Percentiles rank a stretch among this genome's conserved stretches.
Conservation (phyloP, 2,113 vertebrate genomes). For the Hippocampus zosterae region DNA sequence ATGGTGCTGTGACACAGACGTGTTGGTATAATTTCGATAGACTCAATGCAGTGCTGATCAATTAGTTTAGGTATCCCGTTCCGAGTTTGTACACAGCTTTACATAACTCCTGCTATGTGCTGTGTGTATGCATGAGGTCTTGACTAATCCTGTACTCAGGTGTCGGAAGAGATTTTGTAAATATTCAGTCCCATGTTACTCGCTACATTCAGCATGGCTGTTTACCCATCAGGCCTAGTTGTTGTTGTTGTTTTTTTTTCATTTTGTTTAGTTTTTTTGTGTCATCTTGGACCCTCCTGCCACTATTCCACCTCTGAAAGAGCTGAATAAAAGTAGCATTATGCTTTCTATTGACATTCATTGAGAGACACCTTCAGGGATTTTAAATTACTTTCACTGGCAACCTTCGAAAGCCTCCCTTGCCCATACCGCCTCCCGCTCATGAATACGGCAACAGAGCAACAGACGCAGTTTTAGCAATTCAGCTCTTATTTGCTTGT, state of each 20-base stretch:
- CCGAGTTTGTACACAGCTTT: too few relatives aligned
- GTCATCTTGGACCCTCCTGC: neutral
- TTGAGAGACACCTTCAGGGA: conserved; percentile 40
- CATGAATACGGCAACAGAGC: conserved; percentile 41
- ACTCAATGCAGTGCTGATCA: too few relatives aligned
- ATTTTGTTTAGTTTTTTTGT: neutral
- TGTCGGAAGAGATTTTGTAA: conserved; percentile 29
- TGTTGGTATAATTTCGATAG: too few relatives aligned
- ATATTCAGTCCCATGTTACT: conserved; percentile 19
- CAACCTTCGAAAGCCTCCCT: conserved; percentile 46
- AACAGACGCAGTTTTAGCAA: conserved; percentile 48
- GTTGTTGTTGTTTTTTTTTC: neutral
- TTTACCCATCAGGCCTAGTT: neutral
- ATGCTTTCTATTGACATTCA: conserved; percentile 57
- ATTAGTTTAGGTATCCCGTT: too few relatives aligned
- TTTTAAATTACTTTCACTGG: conserved; percentile 46
- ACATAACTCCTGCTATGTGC: too few relatives aligned
- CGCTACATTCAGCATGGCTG: neutral
- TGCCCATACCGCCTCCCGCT: conserved; percentile 6
- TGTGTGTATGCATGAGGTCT: neutral
- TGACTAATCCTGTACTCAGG: conserved; percentile 36
- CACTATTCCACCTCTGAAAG: conserved; percentile 8
- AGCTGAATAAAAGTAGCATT: conserved; percentile 32
- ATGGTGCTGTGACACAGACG: too few relatives aligned
- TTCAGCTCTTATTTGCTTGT: conserved; percentile 51